Conservation (phyloP, 1,140 invertebrate species). For the Agrypnia vestita region DNA sequence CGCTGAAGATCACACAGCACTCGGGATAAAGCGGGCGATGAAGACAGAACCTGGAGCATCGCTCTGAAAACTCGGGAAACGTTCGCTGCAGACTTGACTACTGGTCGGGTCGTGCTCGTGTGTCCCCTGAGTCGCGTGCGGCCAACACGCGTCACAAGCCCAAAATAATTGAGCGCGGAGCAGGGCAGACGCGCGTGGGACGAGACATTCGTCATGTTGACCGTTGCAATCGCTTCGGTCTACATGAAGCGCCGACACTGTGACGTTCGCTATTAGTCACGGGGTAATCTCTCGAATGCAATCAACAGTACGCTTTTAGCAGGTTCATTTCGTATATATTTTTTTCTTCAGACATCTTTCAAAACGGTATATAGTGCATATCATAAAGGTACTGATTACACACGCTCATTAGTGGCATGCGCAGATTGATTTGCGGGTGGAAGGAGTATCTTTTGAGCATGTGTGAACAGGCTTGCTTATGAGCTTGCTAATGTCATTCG, state of each 20-base stretch:
- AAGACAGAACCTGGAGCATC: not conserved
- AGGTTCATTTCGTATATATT: too few relatives aligned
- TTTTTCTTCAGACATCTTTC: too few relatives aligned
- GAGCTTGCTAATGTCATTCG: too few relatives aligned
- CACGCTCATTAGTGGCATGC: too few relatives aligned
- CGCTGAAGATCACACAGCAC: constrained; percentile 22
- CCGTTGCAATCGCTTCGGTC: constrained; percentile 2
- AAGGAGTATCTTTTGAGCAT: too few relatives aligned
- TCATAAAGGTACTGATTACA: too few relatives aligned
- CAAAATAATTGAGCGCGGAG: constrained; percentile 12
- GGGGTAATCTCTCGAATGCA: not conserved
- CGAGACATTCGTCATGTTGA: not conserved
- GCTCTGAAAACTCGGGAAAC: not conserved
- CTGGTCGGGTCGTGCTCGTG: not conserved
- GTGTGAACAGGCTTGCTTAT: too few relatives aligned
- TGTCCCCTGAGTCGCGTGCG: not conserved
- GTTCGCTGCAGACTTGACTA: not conserved
- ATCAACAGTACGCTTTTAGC: not conserved
- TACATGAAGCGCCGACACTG: not conserved
- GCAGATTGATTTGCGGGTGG: too few relatives aligned
- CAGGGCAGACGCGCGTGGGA: constrained; percentile 5
- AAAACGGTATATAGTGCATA: too few relatives aligned
- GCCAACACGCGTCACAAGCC: constrained; percentile 19
- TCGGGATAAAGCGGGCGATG: not conserved
- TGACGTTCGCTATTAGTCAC: not conserved